phyloP scores from a whole-genome alignment of 2,888 invertebrate genomes.

The Dynastes maya region DNA sequence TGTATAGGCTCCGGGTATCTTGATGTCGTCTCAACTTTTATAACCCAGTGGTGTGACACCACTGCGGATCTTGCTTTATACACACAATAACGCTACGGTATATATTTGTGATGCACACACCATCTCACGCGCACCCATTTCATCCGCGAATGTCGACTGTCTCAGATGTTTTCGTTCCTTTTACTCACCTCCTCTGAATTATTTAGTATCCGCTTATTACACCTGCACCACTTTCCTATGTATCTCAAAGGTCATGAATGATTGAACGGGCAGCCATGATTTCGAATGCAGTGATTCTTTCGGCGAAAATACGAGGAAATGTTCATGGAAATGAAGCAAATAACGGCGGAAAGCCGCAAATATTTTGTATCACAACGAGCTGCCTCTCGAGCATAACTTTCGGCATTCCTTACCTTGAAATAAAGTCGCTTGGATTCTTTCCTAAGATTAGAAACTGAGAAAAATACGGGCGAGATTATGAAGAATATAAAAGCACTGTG shows the following conservation, averaged over 20 bases:
- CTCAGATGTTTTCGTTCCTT: conserved; percentile 24
- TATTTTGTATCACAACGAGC: conserved; percentile 21
- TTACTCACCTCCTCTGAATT: conserved; percentile 43
- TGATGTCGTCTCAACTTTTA: neutral
- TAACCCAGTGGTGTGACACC: neutral
- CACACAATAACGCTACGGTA: neutral
- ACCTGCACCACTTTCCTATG: conserved; percentile 23
- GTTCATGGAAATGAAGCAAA: conserved; percentile 32
- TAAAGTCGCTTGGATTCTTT: too few species aligned
- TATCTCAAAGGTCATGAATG: conserved; percentile 44
- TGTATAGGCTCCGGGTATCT: neutral
- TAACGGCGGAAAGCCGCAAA: conserved; percentile 11
- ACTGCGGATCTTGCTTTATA: conserved; percentile 26
- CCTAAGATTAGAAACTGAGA: too few species aligned
- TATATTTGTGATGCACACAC: conserved; percentile 12
- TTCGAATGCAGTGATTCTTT: conserved; percentile 35
- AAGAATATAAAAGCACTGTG: too few species aligned
- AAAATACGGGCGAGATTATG: too few species aligned
- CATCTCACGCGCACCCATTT: neutral
- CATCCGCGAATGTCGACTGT: conserved; percentile 8
- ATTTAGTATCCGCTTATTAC: conserved; percentile 41
- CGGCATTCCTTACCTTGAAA: neutral
- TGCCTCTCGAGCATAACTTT: neutral
- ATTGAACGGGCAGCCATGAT: conserved; percentile 29
- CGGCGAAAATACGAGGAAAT: conserved; percentile 18